A percentile compares a stretch with the other conserved stretches of the same genome.
Evolutionary conservation across 2,113 vertebrate species (phyloP).

Genomic region (Alethe diademata): DNA sequence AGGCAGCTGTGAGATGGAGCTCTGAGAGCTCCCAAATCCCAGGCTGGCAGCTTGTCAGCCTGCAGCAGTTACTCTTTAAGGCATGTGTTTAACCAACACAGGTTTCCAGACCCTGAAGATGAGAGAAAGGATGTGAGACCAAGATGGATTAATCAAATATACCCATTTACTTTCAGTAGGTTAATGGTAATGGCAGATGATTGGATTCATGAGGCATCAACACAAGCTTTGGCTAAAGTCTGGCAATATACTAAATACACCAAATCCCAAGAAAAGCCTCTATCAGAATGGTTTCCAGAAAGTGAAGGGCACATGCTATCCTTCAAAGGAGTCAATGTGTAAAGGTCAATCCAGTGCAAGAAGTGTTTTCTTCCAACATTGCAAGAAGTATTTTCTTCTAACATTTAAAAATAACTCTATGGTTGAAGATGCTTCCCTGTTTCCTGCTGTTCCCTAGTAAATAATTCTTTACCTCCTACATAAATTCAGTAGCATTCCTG

Average conservation of each 20-base stretch:
- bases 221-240: not conserved
- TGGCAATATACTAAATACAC: not conserved
- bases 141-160: not conserved
- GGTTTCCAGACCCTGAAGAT: not conserved
- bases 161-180: not conserved
- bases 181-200: not conserved
- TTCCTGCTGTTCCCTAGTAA: not conserved
- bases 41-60: not conserved
- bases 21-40: not conserved
- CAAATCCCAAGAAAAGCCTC: not conserved
- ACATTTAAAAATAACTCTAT: not conserved
- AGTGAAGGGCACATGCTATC: not conserved
- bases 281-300: not conserved
- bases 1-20: not conserved
- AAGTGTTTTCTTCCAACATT: not conserved
- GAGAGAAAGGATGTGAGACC: not conserved
- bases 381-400: not conserved
- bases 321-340: not conserved
- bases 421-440: not conserved
- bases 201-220: not conserved
- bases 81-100: not conserved
- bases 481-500: not conserved
- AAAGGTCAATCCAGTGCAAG: not conserved
- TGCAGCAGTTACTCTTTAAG: not conserved
- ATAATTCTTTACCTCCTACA: not conserved